Base-by-base conservation (phyloP, 2,797 vertebrate species). In the Acanthiza pusilla region DNA sequence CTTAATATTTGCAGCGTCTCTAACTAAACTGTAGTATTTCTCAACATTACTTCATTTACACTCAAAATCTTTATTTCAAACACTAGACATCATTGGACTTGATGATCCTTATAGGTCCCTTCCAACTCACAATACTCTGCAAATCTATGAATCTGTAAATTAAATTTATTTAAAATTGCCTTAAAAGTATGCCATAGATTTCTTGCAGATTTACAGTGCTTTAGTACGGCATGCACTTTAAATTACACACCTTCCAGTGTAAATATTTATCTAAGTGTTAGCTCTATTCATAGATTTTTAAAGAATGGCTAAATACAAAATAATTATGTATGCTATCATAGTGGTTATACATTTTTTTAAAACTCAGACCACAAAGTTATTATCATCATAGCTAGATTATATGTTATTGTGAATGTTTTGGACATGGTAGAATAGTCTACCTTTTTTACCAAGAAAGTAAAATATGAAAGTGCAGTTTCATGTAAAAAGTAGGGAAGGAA, bases 401-500 rank as follows among this genome's bases (percentile, higher is more conserved):
- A 50, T 48, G 47, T 25, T 68, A 30, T 60, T 76, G 17, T 25
- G 10, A 21, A 48, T 40, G 2, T 22, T 81, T 73, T 40, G 9
- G 7, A 15, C 38, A 19, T 25, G 16, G 13, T 38, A 70, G 22
- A 66, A 48, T 4, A 30, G 4, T 43, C 22, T 51, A 17, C 4
- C 1, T 29, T 58, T 82, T 72, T 57, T 57, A 11, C 29, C 38
- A 11, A 66, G 10, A 65, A 80, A 79, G 5, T 27, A 67, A 85
- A 61, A 50, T 82, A 48, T 16, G 10, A 8, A 67, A 32, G 11
- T 45, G n/a, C 16, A n/a, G 2, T 88, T 91, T 45, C 11, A 73
- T 1, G 0, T 29, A 61, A 54, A 76, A 70, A 22, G 8, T 14
- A 45, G 9, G 14, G 20, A 65, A 16, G 2, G 0, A 58, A 48